Evolutionary conservation across 2,888 invertebrate species (phyloP).

Genomic region (Meganola albula): DNA sequence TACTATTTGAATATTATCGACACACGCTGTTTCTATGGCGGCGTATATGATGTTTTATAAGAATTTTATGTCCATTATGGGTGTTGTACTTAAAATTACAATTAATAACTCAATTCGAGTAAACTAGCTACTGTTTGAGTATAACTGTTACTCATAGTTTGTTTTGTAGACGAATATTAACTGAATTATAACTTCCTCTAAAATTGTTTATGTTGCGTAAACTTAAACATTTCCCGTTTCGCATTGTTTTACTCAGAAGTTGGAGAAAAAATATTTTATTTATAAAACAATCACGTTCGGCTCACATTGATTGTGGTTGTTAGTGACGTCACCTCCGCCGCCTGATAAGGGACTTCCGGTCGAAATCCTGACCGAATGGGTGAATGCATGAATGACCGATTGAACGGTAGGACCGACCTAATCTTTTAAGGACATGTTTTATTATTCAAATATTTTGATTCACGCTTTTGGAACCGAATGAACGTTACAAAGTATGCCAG

Average conservation of each 20-base stretch:
- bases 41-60: constrained; percentile 22
- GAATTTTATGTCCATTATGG: constrained; percentile 19
- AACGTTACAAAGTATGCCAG: too few relatives aligned
- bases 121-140: background rate
- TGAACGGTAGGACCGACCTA: constrained; percentile 40
- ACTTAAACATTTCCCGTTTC: constrained; percentile 53
- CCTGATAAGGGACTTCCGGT: constrained; percentile 74
- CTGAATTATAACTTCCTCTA: constrained; percentile 32
- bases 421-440: constrained; percentile 36
- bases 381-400: constrained; percentile 45
- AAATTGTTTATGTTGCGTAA: constrained; percentile 35
- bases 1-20: constrained; percentile 49
- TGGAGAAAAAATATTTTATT: constrained; percentile 54
- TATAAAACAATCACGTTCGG: constrained; percentile 71
- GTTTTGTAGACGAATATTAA: constrained; percentile 27
- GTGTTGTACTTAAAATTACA: constrained; percentile 19
- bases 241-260: constrained; percentile 59
- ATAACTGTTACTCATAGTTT: constrained; percentile 11
- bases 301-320: constrained; percentile 50
- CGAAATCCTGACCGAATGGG: constrained; percentile 49
- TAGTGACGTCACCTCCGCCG: constrained; percentile 68
- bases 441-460: too few relatives aligned
- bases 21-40: constrained; percentile 27
- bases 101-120: constrained; percentile 11
- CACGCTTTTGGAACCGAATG: too few relatives aligned